These are phyloP conservation scores for Leptodactylus fuscus DNA, from an alignment of 2,113 vertebrate genomes.

Conservation along the genomic window DNA sequence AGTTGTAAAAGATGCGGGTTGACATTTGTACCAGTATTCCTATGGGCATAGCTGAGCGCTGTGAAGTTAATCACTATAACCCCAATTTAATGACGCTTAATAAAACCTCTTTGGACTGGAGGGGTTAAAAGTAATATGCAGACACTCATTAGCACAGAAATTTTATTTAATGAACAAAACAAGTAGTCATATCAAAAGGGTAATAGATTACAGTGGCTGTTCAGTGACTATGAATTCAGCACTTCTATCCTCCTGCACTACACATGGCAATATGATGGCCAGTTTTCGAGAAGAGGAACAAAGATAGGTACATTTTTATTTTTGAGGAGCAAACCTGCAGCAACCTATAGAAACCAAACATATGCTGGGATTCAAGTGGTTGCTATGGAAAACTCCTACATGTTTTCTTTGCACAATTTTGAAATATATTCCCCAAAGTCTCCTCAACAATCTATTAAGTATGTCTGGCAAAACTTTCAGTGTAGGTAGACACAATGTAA, in stretches of 20 bases:
- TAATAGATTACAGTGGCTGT: neutral
- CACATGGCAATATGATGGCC: neutral
- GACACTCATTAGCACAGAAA: neutral
- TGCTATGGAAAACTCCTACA: no score
- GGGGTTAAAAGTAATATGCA: conserved; percentile 3
- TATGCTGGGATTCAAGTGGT: no score
- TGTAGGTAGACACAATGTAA: no score
- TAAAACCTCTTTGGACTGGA: neutral
- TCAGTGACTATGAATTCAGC: neutral
- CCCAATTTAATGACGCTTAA: neutral
- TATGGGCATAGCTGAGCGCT: neutral
- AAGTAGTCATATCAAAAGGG: neutral
- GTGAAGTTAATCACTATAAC: conserved; percentile 9
- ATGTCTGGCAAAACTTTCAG: no score
- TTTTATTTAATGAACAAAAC: neutral
- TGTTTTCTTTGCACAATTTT: no score
- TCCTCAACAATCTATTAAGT: no score
- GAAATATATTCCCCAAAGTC: no score
- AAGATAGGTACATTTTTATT: no score
- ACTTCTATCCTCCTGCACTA: neutral
- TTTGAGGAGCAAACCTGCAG: no score
- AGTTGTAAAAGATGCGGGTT: neutral
- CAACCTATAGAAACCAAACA: no score
- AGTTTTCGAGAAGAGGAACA: no score
- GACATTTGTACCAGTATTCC: conserved; percentile 31